phyloP scores from a whole-genome alignment of 2,888 invertebrate genomes.

The Carterocephalus palaemon region DNA sequence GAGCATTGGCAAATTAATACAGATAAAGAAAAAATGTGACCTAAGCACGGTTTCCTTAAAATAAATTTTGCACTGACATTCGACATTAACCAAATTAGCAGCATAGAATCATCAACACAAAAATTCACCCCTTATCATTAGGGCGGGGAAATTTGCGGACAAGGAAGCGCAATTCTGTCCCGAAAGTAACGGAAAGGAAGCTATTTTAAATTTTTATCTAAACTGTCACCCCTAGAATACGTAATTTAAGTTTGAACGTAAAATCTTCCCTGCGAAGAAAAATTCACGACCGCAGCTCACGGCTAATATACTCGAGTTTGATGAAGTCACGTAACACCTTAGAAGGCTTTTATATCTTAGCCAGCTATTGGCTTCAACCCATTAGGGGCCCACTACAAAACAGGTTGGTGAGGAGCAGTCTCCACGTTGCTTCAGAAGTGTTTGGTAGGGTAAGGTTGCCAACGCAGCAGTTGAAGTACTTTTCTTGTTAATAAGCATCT shows the following conservation, averaged over 20 bases:
- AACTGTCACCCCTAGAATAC: constrained; percentile 54
- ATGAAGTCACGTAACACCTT: constrained; percentile 53
- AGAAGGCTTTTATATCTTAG: constrained; percentile 28
- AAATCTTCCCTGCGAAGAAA: constrained; percentile 44
- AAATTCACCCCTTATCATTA: constrained; percentile 20
- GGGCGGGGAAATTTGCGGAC: constrained; percentile 16
- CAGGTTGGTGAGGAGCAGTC: too few species aligned
- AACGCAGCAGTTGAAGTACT: too few species aligned
- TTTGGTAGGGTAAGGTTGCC: too few species aligned
- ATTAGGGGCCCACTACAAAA: too few species aligned
- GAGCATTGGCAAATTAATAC: too few species aligned
- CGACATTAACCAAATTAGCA: too few species aligned
- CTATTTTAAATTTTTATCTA: constrained; percentile 40
- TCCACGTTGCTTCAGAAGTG: too few species aligned
- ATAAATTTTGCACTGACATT: too few species aligned
- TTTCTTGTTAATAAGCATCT: too few species aligned
- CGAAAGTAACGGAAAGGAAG: constrained; percentile 32
- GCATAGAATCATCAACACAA: constrained; percentile 3
- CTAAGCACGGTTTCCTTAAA: too few species aligned
- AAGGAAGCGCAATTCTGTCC: constrained; percentile 22
- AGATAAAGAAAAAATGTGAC: too few species aligned
- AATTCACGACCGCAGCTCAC: constrained; percentile 51
- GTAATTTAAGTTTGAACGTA: constrained; percentile 69
- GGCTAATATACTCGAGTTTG: constrained; percentile 55
- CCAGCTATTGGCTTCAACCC: constrained; percentile 7